Evolutionary conservation across 1,140 invertebrate species (phyloP), one percentile per base, ranked within the genome.

Genomic region (Choristoneura fumiferana): DNA sequence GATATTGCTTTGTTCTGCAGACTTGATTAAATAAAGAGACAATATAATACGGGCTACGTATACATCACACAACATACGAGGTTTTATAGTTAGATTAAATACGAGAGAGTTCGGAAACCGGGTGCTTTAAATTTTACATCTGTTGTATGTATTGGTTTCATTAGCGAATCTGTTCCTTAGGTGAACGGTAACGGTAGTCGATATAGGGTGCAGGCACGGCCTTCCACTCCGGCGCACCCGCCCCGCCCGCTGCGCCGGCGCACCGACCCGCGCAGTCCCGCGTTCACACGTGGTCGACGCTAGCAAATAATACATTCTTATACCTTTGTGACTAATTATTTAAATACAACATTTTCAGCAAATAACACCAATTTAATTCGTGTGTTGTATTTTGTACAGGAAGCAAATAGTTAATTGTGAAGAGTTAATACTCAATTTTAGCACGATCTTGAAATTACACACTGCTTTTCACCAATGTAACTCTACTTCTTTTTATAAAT

Each of bases 61-160:
- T 77, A 81, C 73, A 71, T 78, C 73, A 79, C 68, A 73, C 68
- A 65, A 73, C 73, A 84, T 76, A 78, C 77, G 69, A 80, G 73
- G 80, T 75, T 80, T 81, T 85, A 86, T 83, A 84, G 68, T 78
- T 78, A 86, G 69, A 67, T 85, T 84, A 81, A 86, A 79, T 75
- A 81, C 72, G 82, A 86, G 82, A 85, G 83, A 88, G 79, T 86
- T 83, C 73, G 81, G 76, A 83, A 87, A 86, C 85, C 82, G 78
- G 85, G 85, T 88, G 85, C 85, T 88, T 86, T 87, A 88, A 84
- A 88, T 74, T 84, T 86, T 86, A 88, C 81, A 88, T 84, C 82
- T 84, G 76, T 88, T 86, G 70, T 84, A 84, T 73, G 73, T 76
- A 83, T 79, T 82, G 67, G 78, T 87, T 87, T 83, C 74, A 74